phyloP scores from a whole-genome alignment of 2,888 invertebrate genomes.

The Calliphora vomitoria region DNA sequence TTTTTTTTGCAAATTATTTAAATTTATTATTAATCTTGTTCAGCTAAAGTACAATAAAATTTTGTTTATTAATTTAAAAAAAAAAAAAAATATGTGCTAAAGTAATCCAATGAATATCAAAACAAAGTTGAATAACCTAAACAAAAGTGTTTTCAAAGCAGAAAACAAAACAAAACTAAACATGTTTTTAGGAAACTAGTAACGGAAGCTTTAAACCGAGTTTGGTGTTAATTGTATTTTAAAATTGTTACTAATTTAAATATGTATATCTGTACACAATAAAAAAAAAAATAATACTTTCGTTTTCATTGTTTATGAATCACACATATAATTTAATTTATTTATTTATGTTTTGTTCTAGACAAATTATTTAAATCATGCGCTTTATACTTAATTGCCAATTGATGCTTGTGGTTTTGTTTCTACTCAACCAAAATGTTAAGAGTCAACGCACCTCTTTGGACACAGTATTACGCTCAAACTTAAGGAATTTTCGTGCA shows the following conservation, averaged over 20 bases:
- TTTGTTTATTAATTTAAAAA: not conserved
- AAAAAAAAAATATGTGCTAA: not conserved
- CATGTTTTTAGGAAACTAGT: conserved; percentile 24
- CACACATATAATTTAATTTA: conserved; percentile 19
- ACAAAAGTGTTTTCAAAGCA: not conserved
- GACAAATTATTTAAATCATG: conserved; percentile 53
- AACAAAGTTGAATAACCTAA: conserved; percentile 53
- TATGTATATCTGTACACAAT: not conserved
- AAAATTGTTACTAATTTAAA: conserved; percentile 5
- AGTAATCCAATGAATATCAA: not conserved
- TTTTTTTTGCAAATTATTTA: not conserved
- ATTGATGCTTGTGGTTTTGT: conserved; percentile 25
- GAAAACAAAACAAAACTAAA: conserved; percentile 2
- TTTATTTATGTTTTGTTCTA: conserved; percentile 37
- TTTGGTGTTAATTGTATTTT: conserved; percentile 5
- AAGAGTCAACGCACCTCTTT: conserved; percentile 80
- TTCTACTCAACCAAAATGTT: conserved; percentile 59
- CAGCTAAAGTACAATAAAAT: not conserved
- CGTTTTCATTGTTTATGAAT: conserved; percentile 32
- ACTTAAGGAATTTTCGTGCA: conserved; percentile 78
- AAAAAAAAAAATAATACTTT: conserved; percentile 19
- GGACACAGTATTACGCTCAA: conserved; percentile 77
- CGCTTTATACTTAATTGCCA: conserved; percentile 20
- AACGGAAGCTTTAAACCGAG: conserved; percentile 9
- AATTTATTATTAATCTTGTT: not conserved